phyloP scores from a whole-genome alignment of 2,888 invertebrate species.

The Monochamus alternatus region DNA sequence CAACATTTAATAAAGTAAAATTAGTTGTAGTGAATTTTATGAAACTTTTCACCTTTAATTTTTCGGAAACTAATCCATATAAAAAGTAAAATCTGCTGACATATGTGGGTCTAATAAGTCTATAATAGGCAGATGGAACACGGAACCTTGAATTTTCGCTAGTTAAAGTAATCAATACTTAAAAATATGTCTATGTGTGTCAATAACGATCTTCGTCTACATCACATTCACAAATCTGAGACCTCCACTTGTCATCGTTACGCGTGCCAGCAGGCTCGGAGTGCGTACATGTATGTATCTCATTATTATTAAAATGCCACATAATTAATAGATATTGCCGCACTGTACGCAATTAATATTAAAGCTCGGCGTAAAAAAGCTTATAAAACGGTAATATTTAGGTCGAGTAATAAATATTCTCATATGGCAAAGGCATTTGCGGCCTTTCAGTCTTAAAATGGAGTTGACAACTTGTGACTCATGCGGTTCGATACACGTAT shows the following conservation, averaged over 20 bases:
- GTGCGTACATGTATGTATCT: background rate
- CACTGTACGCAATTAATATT: constrained; percentile 14
- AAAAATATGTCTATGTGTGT: constrained; percentile 11
- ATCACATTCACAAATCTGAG: constrained; percentile 1
- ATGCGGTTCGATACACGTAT: constrained; percentile 8
- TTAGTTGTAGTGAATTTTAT: too few species aligned
- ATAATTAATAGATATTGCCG: constrained; percentile 6
- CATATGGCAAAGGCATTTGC: constrained; percentile 36
- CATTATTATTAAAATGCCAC: background rate
- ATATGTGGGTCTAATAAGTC: too few species aligned
- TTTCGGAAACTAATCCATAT: too few species aligned
- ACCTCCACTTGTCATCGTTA: background rate
- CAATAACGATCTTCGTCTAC: constrained; percentile 5
- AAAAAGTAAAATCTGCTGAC: too few species aligned
- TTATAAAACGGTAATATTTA: constrained; percentile 36
- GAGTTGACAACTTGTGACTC: constrained; percentile 39
- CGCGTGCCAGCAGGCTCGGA: background rate
- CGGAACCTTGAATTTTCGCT: background rate
- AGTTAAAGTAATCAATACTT: background rate
- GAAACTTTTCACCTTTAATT: too few species aligned
- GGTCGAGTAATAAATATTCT: constrained; percentile 41
- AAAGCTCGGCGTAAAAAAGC: constrained; percentile 24
- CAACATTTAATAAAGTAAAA: too few species aligned
- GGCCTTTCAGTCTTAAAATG: constrained; percentile 44
- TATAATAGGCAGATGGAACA: too few species aligned